Percentiles rank a stretch among this genome's conserved stretches.
phyloP scores from a whole-genome alignment of 2,113 vertebrate species.

The Eolophus roseicapilla region DNA sequence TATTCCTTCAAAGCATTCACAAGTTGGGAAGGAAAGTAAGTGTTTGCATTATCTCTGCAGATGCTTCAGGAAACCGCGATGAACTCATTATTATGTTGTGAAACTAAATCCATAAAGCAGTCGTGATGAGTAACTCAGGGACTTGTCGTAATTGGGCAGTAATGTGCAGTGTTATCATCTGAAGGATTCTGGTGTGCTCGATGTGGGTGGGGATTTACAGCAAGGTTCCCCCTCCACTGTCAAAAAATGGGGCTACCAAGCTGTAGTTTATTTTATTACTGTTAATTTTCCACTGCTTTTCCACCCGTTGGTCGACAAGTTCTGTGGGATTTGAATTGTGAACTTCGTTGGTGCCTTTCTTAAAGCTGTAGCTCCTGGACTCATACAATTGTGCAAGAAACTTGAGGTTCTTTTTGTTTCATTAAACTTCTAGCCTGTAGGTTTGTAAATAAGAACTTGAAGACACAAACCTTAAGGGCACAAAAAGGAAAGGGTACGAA shows the following conservation, averaged over 20 bases:
- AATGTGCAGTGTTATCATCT: background rate
- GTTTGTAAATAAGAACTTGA: background rate
- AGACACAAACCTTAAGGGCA: background rate
- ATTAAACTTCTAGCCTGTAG: background rate
- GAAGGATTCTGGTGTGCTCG: background rate
- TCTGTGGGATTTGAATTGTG: background rate
- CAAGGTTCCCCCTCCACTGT: background rate
- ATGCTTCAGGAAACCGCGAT: slow-evolving; percentile 51
- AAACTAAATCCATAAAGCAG: slow-evolving; percentile 58
- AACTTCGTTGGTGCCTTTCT: background rate
- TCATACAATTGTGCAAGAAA: background rate
- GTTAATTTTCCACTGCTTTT: slow-evolving; percentile 4
- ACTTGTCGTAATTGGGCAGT: background rate
- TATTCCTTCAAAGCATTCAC: background rate
- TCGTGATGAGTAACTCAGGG: slow-evolving; percentile 41
- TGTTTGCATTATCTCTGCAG: slow-evolving; percentile 41
- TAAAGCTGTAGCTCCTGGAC: slow-evolving; percentile 21
- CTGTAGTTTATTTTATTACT: slow-evolving; percentile 7
- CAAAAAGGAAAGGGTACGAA: background rate
- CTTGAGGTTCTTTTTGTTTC: background rate
- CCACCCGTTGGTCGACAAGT: background rate
- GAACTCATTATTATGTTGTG: slow-evolving; percentile 57
- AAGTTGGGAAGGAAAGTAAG: background rate
- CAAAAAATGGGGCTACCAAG: background rate
- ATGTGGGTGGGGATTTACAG: background rate